These are phyloP conservation scores for Apamea anceps DNA, from an alignment of 2,888 invertebrate species.

Conservation along the genomic window DNA sequence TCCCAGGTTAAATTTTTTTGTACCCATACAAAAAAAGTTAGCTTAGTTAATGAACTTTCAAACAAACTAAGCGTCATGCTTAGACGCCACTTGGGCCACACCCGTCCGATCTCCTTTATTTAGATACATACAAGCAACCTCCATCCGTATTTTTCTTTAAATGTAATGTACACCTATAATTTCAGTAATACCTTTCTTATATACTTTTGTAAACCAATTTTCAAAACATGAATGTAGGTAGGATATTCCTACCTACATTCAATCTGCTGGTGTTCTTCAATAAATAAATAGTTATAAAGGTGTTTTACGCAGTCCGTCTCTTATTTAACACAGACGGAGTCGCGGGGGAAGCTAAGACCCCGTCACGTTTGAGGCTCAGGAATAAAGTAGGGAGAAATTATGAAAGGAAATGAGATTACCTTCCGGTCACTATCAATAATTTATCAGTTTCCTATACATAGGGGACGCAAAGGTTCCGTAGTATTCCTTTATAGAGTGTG, in stretches of 20 bases:
- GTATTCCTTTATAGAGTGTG: not conserved
- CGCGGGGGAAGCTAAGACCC: not conserved
- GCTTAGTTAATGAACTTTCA: too few species aligned
- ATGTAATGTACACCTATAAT: too few species aligned
- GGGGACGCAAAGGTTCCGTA: conserved; percentile 8
- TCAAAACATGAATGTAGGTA: too few species aligned
- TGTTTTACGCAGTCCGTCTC: not conserved
- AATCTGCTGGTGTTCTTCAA: not conserved
- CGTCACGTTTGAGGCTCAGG: not conserved
- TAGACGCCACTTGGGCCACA: too few species aligned
- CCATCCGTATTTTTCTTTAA: too few species aligned
- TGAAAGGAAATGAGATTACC: conserved; percentile 56
- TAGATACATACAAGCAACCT: too few species aligned
- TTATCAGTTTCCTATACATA: conserved; percentile 40
- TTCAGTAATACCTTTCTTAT: not conserved
- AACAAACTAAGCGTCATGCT: too few species aligned
- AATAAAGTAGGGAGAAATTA: conserved; percentile 37
- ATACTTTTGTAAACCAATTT: not conserved
- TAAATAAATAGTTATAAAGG: not conserved
- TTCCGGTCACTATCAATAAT: conserved; percentile 51
- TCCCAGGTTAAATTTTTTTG: too few species aligned
- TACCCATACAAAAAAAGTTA: too few species aligned
- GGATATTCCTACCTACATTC: too few species aligned
- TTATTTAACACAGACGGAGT: conserved; percentile 1
- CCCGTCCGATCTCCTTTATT: too few species aligned